phyloP scores from a whole-genome alignment of 1,140 invertebrate species.

The Leptopilina clavipes region DNA sequence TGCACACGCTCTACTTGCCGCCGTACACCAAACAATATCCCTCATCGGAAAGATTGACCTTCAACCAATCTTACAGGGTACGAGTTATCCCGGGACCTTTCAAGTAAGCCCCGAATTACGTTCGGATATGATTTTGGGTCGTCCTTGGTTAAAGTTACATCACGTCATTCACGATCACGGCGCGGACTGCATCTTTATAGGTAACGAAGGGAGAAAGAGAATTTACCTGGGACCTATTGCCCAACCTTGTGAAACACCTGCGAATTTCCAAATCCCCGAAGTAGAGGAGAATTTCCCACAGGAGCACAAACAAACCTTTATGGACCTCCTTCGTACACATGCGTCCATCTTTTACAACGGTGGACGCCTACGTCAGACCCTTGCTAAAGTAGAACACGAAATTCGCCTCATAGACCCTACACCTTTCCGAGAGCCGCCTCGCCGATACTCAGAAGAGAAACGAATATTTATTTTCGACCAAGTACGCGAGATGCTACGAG shows the following conservation, averaged over 20 bases:
- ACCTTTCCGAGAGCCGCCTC: neutral
- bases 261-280: no score
- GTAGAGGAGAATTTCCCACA: neutral
- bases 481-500: neutral
- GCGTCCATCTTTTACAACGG: neutral
- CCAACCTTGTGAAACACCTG: neutral
- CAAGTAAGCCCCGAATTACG: no score
- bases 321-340: neutral
- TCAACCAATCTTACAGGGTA: neutral
- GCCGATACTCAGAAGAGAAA: neutral
- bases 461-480: neutral
- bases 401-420: neutral
- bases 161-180: neutral
- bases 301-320: neutral
- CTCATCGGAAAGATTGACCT: neutral
- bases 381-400: neutral
- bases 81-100: neutral
- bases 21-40: neutral
- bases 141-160: neutral
- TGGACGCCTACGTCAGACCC: neutral
- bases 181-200: neutral
- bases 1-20: neutral
- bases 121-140: no score
- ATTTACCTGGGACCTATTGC: no score
- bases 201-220: neutral